These are phyloP conservation scores for Lycodopsis pacificus DNA, from an alignment of 2,797 vertebrate species.

Conservation along the genomic window DNA sequence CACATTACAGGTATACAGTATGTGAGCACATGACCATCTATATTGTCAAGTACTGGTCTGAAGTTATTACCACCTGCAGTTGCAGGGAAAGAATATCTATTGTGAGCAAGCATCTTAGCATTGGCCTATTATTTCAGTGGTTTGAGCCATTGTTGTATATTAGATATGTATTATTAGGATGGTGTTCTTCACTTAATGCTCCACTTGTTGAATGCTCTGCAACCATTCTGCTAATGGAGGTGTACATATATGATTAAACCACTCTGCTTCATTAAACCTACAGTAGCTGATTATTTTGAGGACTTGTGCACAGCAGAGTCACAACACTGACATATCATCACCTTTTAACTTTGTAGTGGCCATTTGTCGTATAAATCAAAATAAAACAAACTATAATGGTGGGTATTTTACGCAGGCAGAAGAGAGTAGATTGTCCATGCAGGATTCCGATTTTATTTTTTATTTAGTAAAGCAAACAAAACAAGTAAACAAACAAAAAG, in stretches of 20 bases:
- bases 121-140: background rate
- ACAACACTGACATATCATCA: background rate
- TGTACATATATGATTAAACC: background rate
- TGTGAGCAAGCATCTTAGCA: background rate
- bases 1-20: background rate
- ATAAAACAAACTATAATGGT: too few species aligned
- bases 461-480: too few species aligned
- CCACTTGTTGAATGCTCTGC: background rate
- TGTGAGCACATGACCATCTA: conserved; percentile 5
- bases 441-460: too few species aligned
- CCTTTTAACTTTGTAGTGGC: background rate
- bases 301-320: too few species aligned
- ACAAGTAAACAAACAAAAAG: too few species aligned
- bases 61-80: background rate
- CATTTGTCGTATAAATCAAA: too few species aligned
- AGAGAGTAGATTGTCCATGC: too few species aligned
- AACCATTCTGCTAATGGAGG: background rate
- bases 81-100: background rate
- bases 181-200: background rate
- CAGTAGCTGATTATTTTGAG: too few species aligned
- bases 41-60: background rate
- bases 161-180: background rate
- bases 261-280: background rate
- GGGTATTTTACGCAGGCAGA: too few species aligned
- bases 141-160: too few species aligned